Percentiles rank a stretch among this genome's conserved stretches.
Evolutionary conservation across 2,797 vertebrate species (phyloP).

Genomic region (Sorex maritimensis): DNA sequence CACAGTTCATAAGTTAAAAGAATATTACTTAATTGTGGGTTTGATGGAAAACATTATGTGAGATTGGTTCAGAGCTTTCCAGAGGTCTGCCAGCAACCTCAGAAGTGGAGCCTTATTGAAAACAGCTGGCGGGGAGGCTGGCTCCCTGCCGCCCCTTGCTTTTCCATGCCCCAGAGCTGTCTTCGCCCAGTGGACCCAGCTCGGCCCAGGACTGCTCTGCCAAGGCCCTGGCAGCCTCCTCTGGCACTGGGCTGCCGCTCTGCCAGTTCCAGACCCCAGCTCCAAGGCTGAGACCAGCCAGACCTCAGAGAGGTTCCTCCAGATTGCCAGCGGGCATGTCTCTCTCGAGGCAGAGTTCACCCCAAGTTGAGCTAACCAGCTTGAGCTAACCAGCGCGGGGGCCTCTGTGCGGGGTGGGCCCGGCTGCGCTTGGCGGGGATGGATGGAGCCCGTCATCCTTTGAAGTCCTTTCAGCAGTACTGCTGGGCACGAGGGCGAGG

Average conservation of each 20-base stretch:
- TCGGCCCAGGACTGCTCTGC: conserved; percentile 60
- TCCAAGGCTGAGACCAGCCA: conserved; percentile 65
- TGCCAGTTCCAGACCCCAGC: conserved; percentile 56
- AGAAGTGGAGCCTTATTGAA: conserved; percentile 88
- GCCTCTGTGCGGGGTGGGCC: background rate
- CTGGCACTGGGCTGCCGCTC: background rate
- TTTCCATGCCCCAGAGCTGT: conserved; percentile 78
- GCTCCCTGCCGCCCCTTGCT: conserved; percentile 61
- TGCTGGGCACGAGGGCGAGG: background rate
- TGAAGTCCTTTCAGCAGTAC: conserved; percentile 51
- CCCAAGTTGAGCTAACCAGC: background rate
- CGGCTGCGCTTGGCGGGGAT: background rate
- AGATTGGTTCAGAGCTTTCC: conserved; percentile 87
- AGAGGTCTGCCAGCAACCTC: conserved; percentile 86
- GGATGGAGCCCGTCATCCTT: background rate
- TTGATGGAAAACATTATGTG: conserved; percentile 87
- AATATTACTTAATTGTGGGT: conserved; percentile 82
- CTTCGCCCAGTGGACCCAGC: conserved; percentile 30
- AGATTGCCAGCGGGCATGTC: background rate
- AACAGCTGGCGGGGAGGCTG: conserved; percentile 87
- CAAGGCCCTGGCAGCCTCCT: conserved; percentile 63
- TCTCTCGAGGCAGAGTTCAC: conserved; percentile 45
- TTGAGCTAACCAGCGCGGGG: background rate
- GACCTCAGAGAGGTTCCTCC: conserved; percentile 44
- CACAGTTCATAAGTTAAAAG: conserved; percentile 81